Base-by-base conservation (phyloP, 2,797 vertebrate species). In the Sebastes elongatus region DNA sequence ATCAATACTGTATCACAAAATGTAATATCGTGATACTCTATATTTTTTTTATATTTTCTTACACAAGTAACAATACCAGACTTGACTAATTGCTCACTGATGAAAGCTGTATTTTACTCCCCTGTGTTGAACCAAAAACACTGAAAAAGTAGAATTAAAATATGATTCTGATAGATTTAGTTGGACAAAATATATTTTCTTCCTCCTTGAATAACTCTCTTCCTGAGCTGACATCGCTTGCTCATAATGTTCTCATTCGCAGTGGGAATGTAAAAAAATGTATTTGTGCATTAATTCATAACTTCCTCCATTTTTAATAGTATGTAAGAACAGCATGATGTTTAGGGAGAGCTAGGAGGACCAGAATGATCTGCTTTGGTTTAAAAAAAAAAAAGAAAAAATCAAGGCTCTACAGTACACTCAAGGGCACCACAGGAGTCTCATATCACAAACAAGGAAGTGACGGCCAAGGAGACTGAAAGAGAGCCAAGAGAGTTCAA, bases 381-480 rank as follows among this genome's bases (percentile, higher is more conserved):
- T 81, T 71, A 3, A 78, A 67, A 66, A 71, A 64, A 71, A 74
- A 42, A 9, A 67, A 70, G 73, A 52, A 20, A 67, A 73, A 88
- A 82, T 84, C 89, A 93, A 89, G 90, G 91, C 75, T 87, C 28
- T 18, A 10, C 57, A 74, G 35, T 20, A 11, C 60, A 74, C 68
- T 90, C 87, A 92, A 93, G 92, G 93, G 61, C 88, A 80, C 57
- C 22, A 8, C 49, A 14, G 32, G 55, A 82, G 60, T 59, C 61
- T 92, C 57, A 33, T 87, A 92, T 93, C 90, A 81, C 13, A 27
- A 83, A 77, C 76, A 72, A 90, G 78, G 73, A 92, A 90, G 75
- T 78, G 68, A 81, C 7, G 30, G 91, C 86, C 91, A 91, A 92
- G 91, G 92, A 89, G 83, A 89, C 53, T 18, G 74, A 81, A 32